Conservation (phyloP, 2,888 invertebrate species). For the Podabrus alpinus region DNA sequence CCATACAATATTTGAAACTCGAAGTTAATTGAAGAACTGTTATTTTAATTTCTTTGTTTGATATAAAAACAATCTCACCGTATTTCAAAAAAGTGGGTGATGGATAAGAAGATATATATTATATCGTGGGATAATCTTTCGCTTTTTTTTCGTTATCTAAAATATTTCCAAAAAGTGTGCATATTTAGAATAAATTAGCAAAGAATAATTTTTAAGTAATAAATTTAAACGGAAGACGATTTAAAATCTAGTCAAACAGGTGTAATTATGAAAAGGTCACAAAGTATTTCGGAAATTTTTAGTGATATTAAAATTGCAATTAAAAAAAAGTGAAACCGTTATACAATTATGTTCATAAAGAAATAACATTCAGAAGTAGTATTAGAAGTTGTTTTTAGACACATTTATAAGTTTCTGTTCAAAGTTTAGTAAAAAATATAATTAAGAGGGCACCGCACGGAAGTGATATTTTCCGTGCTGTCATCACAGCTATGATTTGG, state of each 20-base stretch:
- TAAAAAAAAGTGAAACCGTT: neutral
- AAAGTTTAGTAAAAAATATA: neutral
- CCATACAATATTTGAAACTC: neutral
- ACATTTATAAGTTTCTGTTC: neutral
- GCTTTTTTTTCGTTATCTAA: neutral
- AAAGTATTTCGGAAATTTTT: neutral
- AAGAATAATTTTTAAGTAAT: neutral
- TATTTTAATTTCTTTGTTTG: neutral
- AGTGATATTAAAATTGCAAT: neutral
- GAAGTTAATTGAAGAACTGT: neutral
- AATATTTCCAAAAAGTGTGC: neutral
- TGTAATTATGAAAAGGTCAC: neutral
- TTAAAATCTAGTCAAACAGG: neutral
- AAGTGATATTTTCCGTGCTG: too few species aligned
- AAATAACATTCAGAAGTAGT: neutral
- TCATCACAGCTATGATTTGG: too few species aligned
- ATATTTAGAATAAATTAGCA: neutral
- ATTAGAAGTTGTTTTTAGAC: neutral
- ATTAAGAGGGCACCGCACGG: neutral
- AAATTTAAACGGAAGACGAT: neutral
- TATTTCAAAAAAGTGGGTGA: neutral
- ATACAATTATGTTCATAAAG: neutral
- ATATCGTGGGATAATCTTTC: neutral
- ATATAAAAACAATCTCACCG: neutral
- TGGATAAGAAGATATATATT: neutral